Evolutionary conservation across 2,797 vertebrate genomes (phyloP), one percentile per base, ranked within the genome.

Genomic region (Lagorchestes hirsutus): DNA sequence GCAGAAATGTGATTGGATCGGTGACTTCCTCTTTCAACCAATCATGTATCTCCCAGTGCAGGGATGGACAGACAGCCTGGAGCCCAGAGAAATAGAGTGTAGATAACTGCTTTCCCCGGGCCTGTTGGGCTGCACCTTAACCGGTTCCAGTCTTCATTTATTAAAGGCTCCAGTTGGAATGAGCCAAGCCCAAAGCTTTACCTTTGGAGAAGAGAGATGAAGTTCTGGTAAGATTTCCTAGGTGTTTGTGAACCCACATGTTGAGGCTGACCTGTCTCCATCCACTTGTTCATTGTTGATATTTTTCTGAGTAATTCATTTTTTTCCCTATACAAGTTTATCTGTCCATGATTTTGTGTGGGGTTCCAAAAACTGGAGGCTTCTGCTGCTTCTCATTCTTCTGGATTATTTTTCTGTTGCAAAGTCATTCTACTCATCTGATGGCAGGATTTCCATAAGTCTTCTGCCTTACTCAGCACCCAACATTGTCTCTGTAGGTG

Each of bases 151-250:
- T 98, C 98, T 98, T 97, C 98, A 29, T 98, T 98, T 97, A 94
- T 98, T 97, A 97, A 97, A 97, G 97, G 97, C 94, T 94, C 96
- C 98, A 97, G 93, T 96, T 97, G 97, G 98, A 95, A 96, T 97
- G 97, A 98, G 97, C 98, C 97, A 97, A 96, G 97, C 97, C 97
- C 97, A 98, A 97, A 98, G 98, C 97, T 98, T 97, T 97, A 95
- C 98, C 97, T 97, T 98, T 97, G 98, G 97, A 97, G 98, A 96
- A 96, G 96, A 97, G 96, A 97, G 96, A 97, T 96, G 97, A 94
- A 98, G 94, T 97, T 96, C 97, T 97, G 98, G 98, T 98, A 98
- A 98, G 98, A 97, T 95, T 96, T 97, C 96, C 91, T 96, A 98
- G 97, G 98, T 97, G 11, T 97, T 5, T 96, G 97, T 98, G 91